A percentile compares a stretch with the other conserved stretches of the same genome.
Evolutionary conservation across 2,797 vertebrate genomes (phyloP).

Genomic region (Muscicapa striata): DNA sequence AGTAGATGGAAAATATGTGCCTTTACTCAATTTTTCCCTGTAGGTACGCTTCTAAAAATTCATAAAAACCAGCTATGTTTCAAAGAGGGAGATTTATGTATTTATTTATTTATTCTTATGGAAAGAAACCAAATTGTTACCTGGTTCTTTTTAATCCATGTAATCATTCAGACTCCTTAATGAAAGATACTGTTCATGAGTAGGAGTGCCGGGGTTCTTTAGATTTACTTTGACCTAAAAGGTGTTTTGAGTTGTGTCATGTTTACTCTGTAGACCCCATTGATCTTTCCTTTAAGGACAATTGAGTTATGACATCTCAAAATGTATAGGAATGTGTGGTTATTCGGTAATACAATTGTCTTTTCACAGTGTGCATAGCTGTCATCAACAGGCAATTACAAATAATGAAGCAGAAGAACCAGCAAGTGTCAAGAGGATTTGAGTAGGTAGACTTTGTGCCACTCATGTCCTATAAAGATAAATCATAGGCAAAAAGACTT

Average conservation of each 20-base stretch:
- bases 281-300: not conserved
- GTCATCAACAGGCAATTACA: not conserved
- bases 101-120: not conserved
- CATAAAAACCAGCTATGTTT: not conserved
- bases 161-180: not conserved
- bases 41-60: not conserved
- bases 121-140: not conserved
- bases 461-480: constrained; percentile 35
- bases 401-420: constrained; percentile 22
- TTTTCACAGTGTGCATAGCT: not conserved
- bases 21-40: not conserved
- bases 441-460: not conserved
- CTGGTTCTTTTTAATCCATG: not conserved
- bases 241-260: not conserved
- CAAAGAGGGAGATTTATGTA: not conserved
- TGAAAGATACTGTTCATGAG: not conserved
- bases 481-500: not conserved
- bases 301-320: not conserved
- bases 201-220: not conserved
- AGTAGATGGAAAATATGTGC: not conserved
- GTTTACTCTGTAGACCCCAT: not conserved
- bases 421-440: not conserved
- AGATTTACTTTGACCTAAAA: not conserved
- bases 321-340: not conserved
- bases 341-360: not conserved